Base-by-base conservation (phyloP, 1,140 invertebrate species). In the Drosophila aff. region DNA sequence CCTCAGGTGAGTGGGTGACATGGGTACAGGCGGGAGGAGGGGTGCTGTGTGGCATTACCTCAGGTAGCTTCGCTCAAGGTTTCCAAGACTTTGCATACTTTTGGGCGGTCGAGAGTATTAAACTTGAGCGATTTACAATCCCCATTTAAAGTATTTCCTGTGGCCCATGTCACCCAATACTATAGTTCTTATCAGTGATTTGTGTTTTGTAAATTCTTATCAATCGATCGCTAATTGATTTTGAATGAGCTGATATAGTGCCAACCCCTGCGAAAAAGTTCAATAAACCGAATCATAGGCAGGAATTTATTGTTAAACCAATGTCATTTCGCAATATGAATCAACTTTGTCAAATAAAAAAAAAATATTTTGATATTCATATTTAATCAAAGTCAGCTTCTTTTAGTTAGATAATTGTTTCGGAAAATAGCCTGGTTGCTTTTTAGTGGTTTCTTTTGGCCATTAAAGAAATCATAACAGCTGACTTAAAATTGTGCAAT, bases 41-140 rank as follows among this genome's bases (percentile, higher is more conserved):
- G 1, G 1, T 15, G 40, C 26, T 31, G 8, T 31, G 31, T 31
- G 31, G 13, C n/a, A 36, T 38, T 38, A 55, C 52, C 33, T 38
- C 13, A n/a, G 23, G 23, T n/a, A 55, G 36, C 41, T 44, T 28
- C 18, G 58, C 3, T 10, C 18, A 68, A 66, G 28, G 16, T 40
- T 58, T 13, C 31, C n/a, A 23, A 21, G 10, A 4, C n/a, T 66
- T 28, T 60, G 77, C 80, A 86, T 86, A 86, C 82, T 87, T 82
- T 87, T 80, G 76, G 83, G 82, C 76, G 38, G 11, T 9, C 6
- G 21, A n/a, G 4, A 26, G 23, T 44, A 26, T 41, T 55, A 26
- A 60, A 18, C 9, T 38, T 41, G 1, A 31, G 23, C n/a, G 33
- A 31, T 18, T 67, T 41, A 15, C 21, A 46, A 57, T 40, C 36